Evolutionary conservation across 2,113 vertebrate species (phyloP), one percentile per base, ranked within the genome.

Genomic region (Globicephala melas): DNA sequence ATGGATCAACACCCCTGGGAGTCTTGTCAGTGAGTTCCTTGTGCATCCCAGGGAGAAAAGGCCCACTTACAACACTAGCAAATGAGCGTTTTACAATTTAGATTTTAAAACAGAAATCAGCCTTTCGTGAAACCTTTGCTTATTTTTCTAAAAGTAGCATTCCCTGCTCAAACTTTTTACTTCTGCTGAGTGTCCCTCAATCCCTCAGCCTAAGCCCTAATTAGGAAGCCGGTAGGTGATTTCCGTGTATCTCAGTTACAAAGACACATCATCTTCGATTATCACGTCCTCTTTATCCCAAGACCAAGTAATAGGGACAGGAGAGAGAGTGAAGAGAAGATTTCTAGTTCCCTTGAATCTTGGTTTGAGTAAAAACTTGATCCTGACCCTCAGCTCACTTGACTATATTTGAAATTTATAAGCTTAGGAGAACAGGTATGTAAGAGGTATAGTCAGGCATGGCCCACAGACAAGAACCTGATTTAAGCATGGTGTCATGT

Each of bases 401-500:
- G 6, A 23, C 83, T 71, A 74, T 92, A 12, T 1, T 55, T 53
- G 96, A 97, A 88, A 95, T 89, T 91, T 94, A 58, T 0, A 8
- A 91, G 80, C 96, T 47, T 0, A 83, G 53, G 65, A 96, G 91
- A 98, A 94, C 20, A 36, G 68, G 80, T 97, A 96, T 79, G 18
- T 89, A 98, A 92, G 71, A 98, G 96, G 91, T 95, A 97, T 71
- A 98, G 70, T 95, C 91, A 95, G 96, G 81, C 96, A 83, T 53
- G 79, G 85, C 93, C 68, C 96, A 91, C 91, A 71, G 94, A 96
- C 76, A 96, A 97, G 47, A 97, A 97, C 60, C 82, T 89, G 98
- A 97, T 98, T 98, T 97, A 71, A 98, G 96, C 97, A 18, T 41
- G 28, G 20, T 97, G 68, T 97, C 96, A 89, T 97, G 95, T 96